phyloP scores from a whole-genome alignment of 1,140 invertebrate genomes.

The Carcinoscorpius rotundicauda region DNA sequence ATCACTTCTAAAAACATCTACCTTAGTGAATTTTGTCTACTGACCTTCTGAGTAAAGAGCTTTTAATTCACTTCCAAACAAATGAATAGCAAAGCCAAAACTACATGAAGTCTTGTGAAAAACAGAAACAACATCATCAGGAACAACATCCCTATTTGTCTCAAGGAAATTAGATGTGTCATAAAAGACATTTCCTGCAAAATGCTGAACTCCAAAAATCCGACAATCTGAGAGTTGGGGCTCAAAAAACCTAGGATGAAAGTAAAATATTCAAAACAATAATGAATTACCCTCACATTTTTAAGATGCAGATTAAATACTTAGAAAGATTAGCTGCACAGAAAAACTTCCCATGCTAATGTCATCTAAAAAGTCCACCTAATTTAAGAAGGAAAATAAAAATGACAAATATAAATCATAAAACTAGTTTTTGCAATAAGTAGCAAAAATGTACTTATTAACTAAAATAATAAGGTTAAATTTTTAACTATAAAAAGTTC shows the following conservation, averaged over 20 bases:
- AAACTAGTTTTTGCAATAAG: too few species aligned
- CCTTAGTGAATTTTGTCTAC: neutral
- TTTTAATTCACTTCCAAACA: conserved; percentile 85
- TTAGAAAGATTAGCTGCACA: too few species aligned
- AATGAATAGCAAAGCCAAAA: conserved; percentile 87
- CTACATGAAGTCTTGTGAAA: conserved; percentile 87
- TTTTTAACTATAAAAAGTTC: too few species aligned
- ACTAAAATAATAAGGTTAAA: too few species aligned
- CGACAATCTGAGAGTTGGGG: conserved; percentile 47
- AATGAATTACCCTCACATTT: too few species aligned
- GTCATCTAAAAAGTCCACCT: too few species aligned
- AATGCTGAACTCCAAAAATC: conserved; percentile 84
- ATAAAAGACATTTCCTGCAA: conserved; percentile 75
- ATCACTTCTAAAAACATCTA: neutral
- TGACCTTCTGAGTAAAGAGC: conserved; percentile 54
- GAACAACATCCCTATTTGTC: conserved; percentile 70
- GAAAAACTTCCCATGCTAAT: too few species aligned
- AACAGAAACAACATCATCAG: conserved; percentile 79
- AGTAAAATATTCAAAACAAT: neutral
- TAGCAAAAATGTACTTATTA: too few species aligned
- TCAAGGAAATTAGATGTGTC: conserved; percentile 80
- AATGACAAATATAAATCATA: too few species aligned
- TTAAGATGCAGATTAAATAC: too few species aligned
- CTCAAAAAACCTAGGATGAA: conserved; percentile 48
- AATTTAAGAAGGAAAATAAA: too few species aligned